Evolutionary conservation across 2,888 invertebrate genomes (phyloP).

Genomic region (Augochlorella aurata): DNA sequence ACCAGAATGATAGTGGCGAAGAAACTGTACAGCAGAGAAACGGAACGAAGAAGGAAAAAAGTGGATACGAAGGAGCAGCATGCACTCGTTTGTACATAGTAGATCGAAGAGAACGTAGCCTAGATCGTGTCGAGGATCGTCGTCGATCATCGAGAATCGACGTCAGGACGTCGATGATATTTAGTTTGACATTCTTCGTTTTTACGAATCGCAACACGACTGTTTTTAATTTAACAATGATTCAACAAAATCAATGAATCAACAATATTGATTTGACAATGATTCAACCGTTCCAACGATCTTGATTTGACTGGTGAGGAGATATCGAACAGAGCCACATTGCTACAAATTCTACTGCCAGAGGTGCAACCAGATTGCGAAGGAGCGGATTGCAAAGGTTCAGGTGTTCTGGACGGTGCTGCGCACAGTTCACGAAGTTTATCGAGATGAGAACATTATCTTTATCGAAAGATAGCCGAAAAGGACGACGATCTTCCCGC

Average conservation of each 20-base stretch:
- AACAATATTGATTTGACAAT: too few species aligned
- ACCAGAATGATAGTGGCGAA: background rate
- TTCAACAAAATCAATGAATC: too few species aligned
- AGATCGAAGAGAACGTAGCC: constrained; percentile 50
- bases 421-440: background rate
- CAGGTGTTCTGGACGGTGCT: background rate
- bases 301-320: background rate
- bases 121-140: constrained; percentile 15
- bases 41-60: constrained; percentile 21
- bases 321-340: background rate
- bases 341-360: constrained; percentile 4
- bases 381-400: background rate
- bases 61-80: background rate
- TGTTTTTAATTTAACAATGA: too few species aligned
- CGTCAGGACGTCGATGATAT: background rate
- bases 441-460: too few species aligned
- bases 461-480: background rate
- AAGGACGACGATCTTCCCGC: background rate
- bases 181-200: constrained; percentile 10
- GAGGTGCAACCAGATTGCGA: constrained; percentile 12
- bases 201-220: background rate
- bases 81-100: constrained; percentile 54
- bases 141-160: background rate
- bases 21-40: constrained; percentile 2
- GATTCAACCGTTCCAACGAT: too few species aligned